A percentile compares a stretch with the other conserved stretches of the same genome.
These are phyloP conservation scores for Psittacara wagleri DNA, from an alignment of 2,113 vertebrate genomes.

Conservation along the genomic window DNA sequence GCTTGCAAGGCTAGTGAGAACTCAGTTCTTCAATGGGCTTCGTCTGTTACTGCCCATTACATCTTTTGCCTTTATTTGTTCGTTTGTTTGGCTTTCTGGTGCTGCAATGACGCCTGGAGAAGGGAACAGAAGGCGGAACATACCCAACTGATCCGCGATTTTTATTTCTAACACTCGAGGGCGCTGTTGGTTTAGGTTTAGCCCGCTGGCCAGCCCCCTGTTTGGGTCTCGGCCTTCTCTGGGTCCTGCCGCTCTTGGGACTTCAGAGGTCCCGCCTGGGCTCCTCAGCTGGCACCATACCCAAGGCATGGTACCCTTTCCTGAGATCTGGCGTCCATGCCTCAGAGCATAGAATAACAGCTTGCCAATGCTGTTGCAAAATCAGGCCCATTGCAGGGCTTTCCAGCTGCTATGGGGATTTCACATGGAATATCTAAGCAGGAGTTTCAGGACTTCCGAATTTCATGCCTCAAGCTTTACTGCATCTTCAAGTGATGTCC, in stretches of 20 bases:
- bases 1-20: neutral
- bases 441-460: neutral
- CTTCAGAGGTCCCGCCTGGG: neutral
- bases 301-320: too few species aligned
- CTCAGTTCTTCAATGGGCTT: neutral
- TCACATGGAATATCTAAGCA: neutral
- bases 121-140: fast-evolving
- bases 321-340: neutral
- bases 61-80: too few species aligned
- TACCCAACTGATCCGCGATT: neutral
- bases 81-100: neutral
- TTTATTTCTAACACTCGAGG: constrained; percentile 5
- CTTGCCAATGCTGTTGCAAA: neutral
- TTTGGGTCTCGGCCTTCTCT: fast-evolving
- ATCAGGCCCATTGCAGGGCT: neutral
- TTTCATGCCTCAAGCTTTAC: neutral
- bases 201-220: fast-evolving
- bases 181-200: neutral
- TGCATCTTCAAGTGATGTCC: neutral
- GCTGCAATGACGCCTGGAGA: too few species aligned
- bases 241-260: fast-evolving
- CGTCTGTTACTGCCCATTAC: too few species aligned
- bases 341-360: neutral
- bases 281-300: neutral
- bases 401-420: neutral